A percentile compares a stretch with the other conserved stretches of the same genome.
Conservation (phyloP, 2,113 vertebrate species). For the Vulpes ferrilata region DNA sequence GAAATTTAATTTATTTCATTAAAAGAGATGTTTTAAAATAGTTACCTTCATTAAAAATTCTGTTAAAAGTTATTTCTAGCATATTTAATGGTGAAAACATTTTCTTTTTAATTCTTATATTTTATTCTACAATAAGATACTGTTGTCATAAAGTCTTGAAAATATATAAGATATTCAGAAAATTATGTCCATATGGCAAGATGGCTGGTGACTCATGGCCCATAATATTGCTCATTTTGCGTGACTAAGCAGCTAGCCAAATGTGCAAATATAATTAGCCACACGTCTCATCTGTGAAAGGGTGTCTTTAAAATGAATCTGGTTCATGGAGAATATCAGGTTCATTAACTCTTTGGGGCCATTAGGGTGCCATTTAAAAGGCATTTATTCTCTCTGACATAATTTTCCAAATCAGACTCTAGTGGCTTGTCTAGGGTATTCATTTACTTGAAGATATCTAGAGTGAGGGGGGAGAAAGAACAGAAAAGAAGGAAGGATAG, state of each 20-base stretch:
- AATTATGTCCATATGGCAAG: constrained; percentile 72
- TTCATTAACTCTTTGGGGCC: constrained; percentile 72
- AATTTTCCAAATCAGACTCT: constrained; percentile 25
- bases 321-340: constrained; percentile 45
- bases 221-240: constrained; percentile 55
- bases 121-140: constrained; percentile 28
- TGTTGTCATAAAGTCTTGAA: constrained; percentile 7
- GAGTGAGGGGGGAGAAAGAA: too few species aligned
- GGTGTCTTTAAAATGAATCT: constrained; percentile 63
- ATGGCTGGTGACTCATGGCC: constrained; percentile 63
- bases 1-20: not conserved
- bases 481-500: not conserved
- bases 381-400: constrained; percentile 51
- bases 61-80: not conserved
- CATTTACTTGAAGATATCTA: not conserved
- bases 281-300: constrained; percentile 47
- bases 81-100: not conserved
- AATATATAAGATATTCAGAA: constrained; percentile 55
- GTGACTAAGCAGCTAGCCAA: constrained; percentile 67
- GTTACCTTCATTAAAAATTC: not conserved
- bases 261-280: constrained; percentile 72
- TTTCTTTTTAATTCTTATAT: not conserved
- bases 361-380: constrained; percentile 65
- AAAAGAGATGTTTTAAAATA: not conserved
- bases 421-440: not conserved